Percentiles rank a stretch among this genome's conserved stretches.
These are phyloP conservation scores for Eucera pruinosa DNA, from an alignment of 2,888 invertebrate genomes.

Conservation along the genomic window DNA sequence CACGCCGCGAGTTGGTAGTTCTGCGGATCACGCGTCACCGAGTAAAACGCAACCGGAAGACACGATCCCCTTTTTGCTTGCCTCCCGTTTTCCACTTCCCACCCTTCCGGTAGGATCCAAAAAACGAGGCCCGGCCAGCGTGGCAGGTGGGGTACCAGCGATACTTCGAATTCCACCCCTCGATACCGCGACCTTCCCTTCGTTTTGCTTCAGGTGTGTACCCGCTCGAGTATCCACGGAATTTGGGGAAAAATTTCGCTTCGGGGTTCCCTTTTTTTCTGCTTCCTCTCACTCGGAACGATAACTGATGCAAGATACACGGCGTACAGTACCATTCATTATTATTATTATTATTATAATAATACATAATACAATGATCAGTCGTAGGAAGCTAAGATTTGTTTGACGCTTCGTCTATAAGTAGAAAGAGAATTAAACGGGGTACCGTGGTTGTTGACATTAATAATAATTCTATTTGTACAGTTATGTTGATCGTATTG, in stretches of 20 bases:
- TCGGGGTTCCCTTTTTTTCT: constrained; percentile 49
- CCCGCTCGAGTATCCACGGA: constrained; percentile 64
- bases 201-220: constrained; percentile 48
- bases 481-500: no score
- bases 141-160: constrained; percentile 80
- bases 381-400: no score
- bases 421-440: no score
- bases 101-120: constrained; percentile 60
- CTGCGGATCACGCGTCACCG: constrained; percentile 83
- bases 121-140: constrained; percentile 69
- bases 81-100: constrained; percentile 57
- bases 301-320: no score
- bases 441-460: no score
- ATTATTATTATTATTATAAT: no score
- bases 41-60: constrained; percentile 75
- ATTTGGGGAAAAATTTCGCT: constrained; percentile 63
- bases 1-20: constrained; percentile 78
- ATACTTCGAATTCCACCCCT: constrained; percentile 69
- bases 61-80: constrained; percentile 54
- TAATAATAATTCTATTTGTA: no score
- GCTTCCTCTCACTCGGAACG: no score
- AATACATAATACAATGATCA: no score
- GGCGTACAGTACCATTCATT: no score
- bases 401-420: no score
- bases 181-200: constrained; percentile 35